Percentiles rank a stretch among this genome's conserved stretches.
Conservation (phyloP, 2,888 invertebrate species). For the Anaspis maculata region DNA sequence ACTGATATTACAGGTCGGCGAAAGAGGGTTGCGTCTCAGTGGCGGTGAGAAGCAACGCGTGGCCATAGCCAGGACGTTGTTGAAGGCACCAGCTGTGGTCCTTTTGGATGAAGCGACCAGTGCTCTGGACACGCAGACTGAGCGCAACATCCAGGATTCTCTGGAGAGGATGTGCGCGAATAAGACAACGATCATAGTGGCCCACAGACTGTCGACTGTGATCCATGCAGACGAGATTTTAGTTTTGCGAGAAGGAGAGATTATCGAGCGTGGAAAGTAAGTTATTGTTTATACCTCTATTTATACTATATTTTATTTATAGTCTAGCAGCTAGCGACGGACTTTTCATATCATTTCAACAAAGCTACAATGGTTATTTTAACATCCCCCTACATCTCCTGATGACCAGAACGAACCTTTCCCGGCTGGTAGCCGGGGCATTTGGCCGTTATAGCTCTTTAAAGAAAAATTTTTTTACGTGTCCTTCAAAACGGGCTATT, state of each 20-base stretch:
- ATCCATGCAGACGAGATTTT: conserved; percentile 93
- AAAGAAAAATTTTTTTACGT: too few relatives aligned
- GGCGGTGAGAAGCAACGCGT: conserved; percentile 98
- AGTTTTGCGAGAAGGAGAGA: conserved; percentile 84
- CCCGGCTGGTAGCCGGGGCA: too few relatives aligned
- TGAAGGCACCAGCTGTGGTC: conserved; percentile 86
- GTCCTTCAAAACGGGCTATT: too few relatives aligned
- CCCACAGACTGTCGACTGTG: conserved; percentile 89
- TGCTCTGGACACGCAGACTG: conserved; percentile 91
- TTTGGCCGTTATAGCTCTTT: too few relatives aligned
- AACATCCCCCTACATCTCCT: too few relatives aligned
- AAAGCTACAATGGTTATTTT: too few relatives aligned
- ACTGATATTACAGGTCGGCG: conserved; percentile 80
- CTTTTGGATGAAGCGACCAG: conserved; percentile 93
- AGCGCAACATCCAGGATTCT: conserved; percentile 79
- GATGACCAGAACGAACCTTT: too few relatives aligned
- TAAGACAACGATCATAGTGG: conserved; percentile 88
- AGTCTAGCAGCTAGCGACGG: too few relatives aligned
- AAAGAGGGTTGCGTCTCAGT: conserved; percentile 87
- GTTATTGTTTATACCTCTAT: conserved; percentile 7
- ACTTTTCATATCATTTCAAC: too few relatives aligned
- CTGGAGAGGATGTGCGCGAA: conserved; percentile 70
- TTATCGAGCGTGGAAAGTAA: conserved; percentile 55
- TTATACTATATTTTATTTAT: too few relatives aligned
- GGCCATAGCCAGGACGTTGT: conserved; percentile 89